Base-by-base conservation (phyloP, 2,888 invertebrate genomes). In the Rhabditophanes sp. region DNA sequence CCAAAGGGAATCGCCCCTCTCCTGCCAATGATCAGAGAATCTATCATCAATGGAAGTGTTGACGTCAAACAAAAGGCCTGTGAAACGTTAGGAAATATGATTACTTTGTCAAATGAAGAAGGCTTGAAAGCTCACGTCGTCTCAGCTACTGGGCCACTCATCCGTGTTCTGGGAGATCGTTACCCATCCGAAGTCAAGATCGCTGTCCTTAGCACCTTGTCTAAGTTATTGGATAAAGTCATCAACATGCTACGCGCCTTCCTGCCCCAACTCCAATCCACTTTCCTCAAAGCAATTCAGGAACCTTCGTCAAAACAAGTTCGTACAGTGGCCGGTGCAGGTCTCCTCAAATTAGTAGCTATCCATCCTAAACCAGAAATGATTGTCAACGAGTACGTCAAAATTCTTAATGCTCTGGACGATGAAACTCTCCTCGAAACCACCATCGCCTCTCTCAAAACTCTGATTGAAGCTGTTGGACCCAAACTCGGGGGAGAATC, bases 51-150 rank as follows among this genome's bases (percentile, higher is more conserved):
- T 69, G 93, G 90, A 0, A 74, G 81, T 37, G 84, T 87, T 0
- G 93, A 93, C 48, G 78, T 84, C 65, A 93, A 93, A 67, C 93
- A 90, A 69, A 79, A 79, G 46, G 88, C 90, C 0, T 84, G 90
- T 5, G 78, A 82, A 63, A 87, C 87, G 44, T 71, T 93, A 53
- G 79, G 80, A 32, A 77, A 78, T 66, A 75, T 83, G 11, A 83
- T 87, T 61, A 37, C 41, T n/a, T 33, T 48, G 25, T 41, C 44
- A 1, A 36, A 44, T 15, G 37, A 41, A 29, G 30, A 32, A 35
- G 56, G 55, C 4, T 38, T 61, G 11, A 53, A 52, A 25, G 37
- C 88, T 0, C 88, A 88, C 30, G 90, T 93, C 3, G 82, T 93
- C 41, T 82, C 85, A 66, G 84, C 96, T 56, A 93, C 93, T 3